Percentiles rank a stretch among this genome's conserved stretches.
These are phyloP conservation scores for Catostylus mosaicus DNA, from an alignment of 30 jellyfish, hydroid and myxozoan species.

Conservation along the genomic window DNA sequence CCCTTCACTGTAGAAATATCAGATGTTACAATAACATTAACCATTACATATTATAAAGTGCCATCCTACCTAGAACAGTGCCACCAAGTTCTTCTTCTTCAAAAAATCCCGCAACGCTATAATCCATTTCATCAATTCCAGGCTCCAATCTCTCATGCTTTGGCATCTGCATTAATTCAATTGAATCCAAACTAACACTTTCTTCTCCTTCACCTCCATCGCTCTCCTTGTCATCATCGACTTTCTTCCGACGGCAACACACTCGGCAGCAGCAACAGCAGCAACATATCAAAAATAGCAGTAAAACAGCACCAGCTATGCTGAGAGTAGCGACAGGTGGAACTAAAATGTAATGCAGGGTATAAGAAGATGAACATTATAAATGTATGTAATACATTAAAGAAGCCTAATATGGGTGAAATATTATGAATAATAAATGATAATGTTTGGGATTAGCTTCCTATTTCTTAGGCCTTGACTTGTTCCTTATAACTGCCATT, in stretches of 20 bases:
- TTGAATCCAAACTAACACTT: slow-evolving; percentile 59
- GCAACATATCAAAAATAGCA: slow-evolving; percentile 55
- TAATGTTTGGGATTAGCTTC: too few relatives aligned
- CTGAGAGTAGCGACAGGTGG: slow-evolving; percentile 82
- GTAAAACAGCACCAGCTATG: slow-evolving; percentile 70
- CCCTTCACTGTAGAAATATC: too few relatives aligned
- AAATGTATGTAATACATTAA: neutral
- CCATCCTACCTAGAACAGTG: slow-evolving; percentile 41
- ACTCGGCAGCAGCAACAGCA: slow-evolving; percentile 82
- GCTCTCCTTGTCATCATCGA: slow-evolving; percentile 52
- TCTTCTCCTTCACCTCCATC: slow-evolving; percentile 57
- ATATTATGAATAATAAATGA: too few relatives aligned
- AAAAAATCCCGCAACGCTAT: slow-evolving; percentile 71
- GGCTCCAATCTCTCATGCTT: slow-evolving; percentile 69
- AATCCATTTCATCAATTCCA: slow-evolving; percentile 83
- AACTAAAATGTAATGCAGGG: slow-evolving; percentile 22
- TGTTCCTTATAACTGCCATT: too few relatives aligned
- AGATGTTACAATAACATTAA: too few relatives aligned
- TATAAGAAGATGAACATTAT: neutral
- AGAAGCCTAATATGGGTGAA: too few relatives aligned
- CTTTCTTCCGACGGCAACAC: slow-evolving; percentile 64
- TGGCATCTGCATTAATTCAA: slow-evolving; percentile 68
- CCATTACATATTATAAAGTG: neutral
- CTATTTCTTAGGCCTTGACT: too few relatives aligned
- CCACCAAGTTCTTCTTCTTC: slow-evolving; percentile 62